Conservation (phyloP, 2,113 vertebrate genomes). For the Typhlomys cinereus region DNA sequence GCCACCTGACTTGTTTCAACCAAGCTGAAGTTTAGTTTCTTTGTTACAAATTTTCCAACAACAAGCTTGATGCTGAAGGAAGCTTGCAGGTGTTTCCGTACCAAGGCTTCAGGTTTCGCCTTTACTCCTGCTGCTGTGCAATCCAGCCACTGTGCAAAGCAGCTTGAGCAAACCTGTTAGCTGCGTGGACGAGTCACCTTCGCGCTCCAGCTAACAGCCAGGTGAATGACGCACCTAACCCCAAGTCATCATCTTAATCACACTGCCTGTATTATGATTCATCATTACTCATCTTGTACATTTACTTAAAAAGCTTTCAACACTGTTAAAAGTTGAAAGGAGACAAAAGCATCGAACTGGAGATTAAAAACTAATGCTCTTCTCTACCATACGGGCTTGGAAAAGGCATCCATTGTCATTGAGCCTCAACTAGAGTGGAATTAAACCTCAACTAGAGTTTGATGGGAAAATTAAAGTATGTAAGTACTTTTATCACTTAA, state of each 20-base stretch:
- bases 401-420: background rate
- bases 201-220: background rate
- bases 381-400: background rate
- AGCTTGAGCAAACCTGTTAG: background rate
- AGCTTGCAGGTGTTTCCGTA: background rate
- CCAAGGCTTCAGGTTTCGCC: background rate
- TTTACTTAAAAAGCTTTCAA: constrained; percentile 12
- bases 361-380: background rate
- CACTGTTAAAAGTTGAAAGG: background rate
- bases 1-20: background rate
- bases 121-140: background rate
- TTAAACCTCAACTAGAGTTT: background rate
- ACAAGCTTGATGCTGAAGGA: background rate
- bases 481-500: background rate
- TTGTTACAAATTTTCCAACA: too few species aligned
- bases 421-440: background rate
- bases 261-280: background rate
- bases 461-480: background rate
- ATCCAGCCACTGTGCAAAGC: background rate
- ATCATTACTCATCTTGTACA: background rate
- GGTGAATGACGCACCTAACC: background rate
- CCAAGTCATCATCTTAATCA: background rate
- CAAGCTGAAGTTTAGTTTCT: too few species aligned
- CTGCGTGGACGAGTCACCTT: background rate
- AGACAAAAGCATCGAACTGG: background rate